phyloP scores from a whole-genome alignment of 2,113 vertebrate species.

The Bagarius yarrelli region DNA sequence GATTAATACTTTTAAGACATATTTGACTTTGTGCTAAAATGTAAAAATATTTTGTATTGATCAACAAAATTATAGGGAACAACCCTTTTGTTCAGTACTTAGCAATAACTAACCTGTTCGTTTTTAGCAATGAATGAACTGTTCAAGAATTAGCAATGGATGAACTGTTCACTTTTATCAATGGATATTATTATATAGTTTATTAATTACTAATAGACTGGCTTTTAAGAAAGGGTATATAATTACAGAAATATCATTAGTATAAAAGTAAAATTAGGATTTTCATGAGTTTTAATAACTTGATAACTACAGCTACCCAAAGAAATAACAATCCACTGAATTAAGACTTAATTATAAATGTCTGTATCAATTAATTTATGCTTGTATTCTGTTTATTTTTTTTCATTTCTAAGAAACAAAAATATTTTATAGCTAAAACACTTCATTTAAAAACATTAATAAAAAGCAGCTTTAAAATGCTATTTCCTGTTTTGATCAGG shows the following conservation, averaged over 20 bases:
- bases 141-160: neutral
- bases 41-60: neutral
- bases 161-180: neutral
- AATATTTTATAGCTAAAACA: neutral
- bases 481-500: slow-evolving; percentile 11
- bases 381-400: neutral
- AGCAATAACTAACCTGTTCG: neutral
- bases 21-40: neutral
- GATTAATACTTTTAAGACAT: neutral
- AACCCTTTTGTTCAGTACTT: neutral
- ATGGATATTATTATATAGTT: neutral
- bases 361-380: neutral
- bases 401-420: slow-evolving; percentile 1
- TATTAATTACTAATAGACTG: neutral
- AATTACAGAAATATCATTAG: neutral
- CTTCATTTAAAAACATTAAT: neutral
- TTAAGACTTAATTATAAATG: neutral
- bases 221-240: too few relatives aligned
- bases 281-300: neutral
- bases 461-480: neutral
- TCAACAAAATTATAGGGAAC: neutral
- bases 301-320: neutral
- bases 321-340: neutral
- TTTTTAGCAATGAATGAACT: neutral
- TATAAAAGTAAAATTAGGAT: too few relatives aligned